Evolutionary conservation across 1,140 invertebrate species (phyloP), one percentile per base, ranked within the genome.

Genomic region (Ceratoteleas bidentatus): DNA sequence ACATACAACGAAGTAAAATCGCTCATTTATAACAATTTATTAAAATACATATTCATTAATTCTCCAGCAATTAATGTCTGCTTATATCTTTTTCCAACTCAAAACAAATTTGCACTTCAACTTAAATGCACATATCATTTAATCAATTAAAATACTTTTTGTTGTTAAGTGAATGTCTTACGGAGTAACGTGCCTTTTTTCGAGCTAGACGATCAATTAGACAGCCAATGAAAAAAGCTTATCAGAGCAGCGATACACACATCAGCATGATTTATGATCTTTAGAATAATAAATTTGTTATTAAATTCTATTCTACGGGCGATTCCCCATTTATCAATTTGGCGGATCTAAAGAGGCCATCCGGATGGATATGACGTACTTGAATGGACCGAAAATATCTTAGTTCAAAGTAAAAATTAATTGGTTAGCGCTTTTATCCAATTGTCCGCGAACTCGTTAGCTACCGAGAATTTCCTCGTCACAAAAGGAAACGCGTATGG

Each of bases 251-350:
- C 66, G 56, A 70, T 70, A 70, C 47, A 49, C 43, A 52, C 56
- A 62, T 72, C 57, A 62, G 32, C 49, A 40, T 72, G 70, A 74
- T 74, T 74, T 65, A 74, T 74, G 70, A 58, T 74, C 50, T 43
- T 53, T 33, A 7, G 54, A 65, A 65, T 74, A 65, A 74, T 65
- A 74, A 74, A 65, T 65, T 74, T 74, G 40, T 74, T 65, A 74
- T 65, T 74, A 58, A 74, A 74, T 74, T 61, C 53, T 49, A 58
- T 74, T 65, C 54, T 56, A 24, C 15, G 34, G 60, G 60, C 47
- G 53, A 61, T 75, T 75, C 66, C 38, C 33, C 62, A 75, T 75
- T 75, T 75, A 75, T 75, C 72, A 76, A 61, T 76, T 49, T 38
- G n/a, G 40, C 13, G 13, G 16, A 61, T 68, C 49, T 61, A 68